These are phyloP conservation scores for Drosophila stalkeri DNA, from an alignment of 2,888 invertebrate species.

Conservation along the genomic window DNA sequence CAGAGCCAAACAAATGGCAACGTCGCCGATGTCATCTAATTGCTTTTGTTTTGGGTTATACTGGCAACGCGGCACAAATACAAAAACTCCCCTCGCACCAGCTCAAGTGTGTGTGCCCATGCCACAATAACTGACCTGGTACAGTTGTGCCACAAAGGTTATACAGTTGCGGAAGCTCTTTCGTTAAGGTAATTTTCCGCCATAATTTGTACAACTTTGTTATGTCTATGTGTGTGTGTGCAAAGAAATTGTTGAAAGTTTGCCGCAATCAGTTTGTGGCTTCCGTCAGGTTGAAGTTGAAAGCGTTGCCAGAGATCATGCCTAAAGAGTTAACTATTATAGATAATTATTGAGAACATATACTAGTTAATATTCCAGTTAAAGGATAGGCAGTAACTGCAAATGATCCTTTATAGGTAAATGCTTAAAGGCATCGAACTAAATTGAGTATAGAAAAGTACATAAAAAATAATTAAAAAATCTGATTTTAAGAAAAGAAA, in stretches of 20 bases:
- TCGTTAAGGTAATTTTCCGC: constrained; percentile 78
- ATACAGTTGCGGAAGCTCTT: constrained; percentile 66
- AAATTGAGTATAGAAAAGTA: too few relatives aligned
- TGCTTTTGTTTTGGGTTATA: constrained; percentile 69
- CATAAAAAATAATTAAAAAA: too few relatives aligned
- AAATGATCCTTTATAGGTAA: background rate
- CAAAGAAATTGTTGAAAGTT: constrained; percentile 42
- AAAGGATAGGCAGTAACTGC: background rate
- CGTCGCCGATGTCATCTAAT: constrained; percentile 68
- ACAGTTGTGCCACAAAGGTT: constrained; percentile 73
- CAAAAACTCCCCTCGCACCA: background rate
- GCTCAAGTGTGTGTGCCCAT: constrained; percentile 6
- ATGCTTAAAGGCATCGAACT: background rate
- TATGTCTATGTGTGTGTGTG: constrained; percentile 22
- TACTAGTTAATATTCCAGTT: background rate
- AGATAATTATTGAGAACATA: background rate
- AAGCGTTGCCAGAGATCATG: background rate
- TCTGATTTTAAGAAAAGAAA: too few relatives aligned
- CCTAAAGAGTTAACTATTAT: constrained; percentile 7
- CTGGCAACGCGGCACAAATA: constrained; percentile 23
- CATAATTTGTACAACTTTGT: constrained; percentile 67
- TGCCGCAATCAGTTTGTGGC: constrained; percentile 40
- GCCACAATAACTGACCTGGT: constrained; percentile 48
- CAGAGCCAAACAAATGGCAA: constrained; percentile 64
- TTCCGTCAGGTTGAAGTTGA: constrained; percentile 14